phyloP scores from a whole-genome alignment of 2,113 vertebrate genomes.

The Phaethon lepturus region DNA sequence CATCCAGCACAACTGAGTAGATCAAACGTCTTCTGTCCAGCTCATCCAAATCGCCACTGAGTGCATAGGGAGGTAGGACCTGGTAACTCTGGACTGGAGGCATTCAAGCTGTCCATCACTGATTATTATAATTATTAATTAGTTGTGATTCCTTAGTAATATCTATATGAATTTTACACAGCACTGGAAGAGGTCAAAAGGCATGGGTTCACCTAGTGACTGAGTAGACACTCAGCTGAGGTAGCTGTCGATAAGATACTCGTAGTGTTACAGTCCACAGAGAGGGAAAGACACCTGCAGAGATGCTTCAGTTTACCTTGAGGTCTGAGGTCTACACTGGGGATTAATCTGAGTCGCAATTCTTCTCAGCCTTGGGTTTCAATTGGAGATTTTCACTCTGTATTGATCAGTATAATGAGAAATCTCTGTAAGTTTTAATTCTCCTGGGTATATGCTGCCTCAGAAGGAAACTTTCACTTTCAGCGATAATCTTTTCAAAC shows the following conservation, averaged over 20 bases:
- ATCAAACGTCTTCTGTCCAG: background rate
- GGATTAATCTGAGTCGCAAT: background rate
- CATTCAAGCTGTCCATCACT: background rate
- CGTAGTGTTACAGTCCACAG: background rate
- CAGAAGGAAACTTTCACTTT: background rate
- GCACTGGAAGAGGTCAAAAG: background rate
- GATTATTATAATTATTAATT: background rate
- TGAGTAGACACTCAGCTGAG: background rate
- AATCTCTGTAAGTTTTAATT: background rate
- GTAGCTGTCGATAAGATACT: background rate
- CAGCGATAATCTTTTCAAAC: background rate
- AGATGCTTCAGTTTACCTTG: background rate
- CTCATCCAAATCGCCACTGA: background rate
- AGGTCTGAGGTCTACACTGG: background rate
- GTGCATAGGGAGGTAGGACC: accelerated
- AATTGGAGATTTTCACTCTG: background rate
- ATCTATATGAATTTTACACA: background rate
- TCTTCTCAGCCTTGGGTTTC: background rate
- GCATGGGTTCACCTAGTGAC: background rate
- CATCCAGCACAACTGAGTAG: background rate
- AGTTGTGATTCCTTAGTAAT: background rate
- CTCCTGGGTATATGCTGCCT: background rate
- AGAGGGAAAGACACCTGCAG: background rate
- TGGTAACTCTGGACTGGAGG: background rate
- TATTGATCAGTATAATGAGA: background rate